phyloP scores from a whole-genome alignment of 2,797 vertebrate genomes.

The Otus scops region DNA sequence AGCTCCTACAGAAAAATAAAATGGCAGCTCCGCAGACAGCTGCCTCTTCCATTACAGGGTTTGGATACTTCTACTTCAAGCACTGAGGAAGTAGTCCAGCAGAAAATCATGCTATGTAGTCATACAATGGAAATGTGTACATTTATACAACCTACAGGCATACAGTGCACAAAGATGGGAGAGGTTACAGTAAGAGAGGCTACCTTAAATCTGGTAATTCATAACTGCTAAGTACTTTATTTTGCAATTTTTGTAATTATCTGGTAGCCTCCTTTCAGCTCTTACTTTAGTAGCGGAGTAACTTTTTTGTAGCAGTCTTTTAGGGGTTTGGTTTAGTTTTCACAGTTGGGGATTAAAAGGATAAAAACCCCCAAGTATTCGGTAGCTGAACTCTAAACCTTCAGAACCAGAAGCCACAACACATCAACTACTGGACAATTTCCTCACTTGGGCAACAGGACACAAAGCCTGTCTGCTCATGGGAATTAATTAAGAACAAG shows the following conservation, averaged over 20 bases:
- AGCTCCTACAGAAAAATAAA: neutral
- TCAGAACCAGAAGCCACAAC: slow-evolving; percentile 37
- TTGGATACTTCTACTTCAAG: neutral
- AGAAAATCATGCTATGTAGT: neutral
- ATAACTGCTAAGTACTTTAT: neutral
- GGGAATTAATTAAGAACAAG: slow-evolving; percentile 23
- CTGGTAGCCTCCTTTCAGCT: neutral
- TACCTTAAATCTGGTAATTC: neutral
- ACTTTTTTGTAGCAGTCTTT: neutral
- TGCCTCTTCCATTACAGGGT: neutral
- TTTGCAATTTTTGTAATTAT: neutral
- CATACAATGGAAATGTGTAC: neutral
- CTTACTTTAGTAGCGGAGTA: neutral
- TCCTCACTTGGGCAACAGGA: neutral
- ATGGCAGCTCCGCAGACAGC: neutral
- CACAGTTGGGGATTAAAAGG: slow-evolving; percentile 14
- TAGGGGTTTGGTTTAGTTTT: slow-evolving; percentile 17
- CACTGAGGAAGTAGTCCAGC: neutral
- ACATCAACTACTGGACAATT: neutral
- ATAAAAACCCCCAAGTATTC: neutral
- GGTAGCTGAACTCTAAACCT: neutral
- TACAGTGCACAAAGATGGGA: neutral
- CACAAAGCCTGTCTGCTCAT: neutral
- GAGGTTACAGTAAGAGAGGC: neutral
- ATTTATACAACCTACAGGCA: neutral